phyloP scores from a whole-genome alignment of 2,113 vertebrate species.

The Paramormyrops kingsleyae region DNA sequence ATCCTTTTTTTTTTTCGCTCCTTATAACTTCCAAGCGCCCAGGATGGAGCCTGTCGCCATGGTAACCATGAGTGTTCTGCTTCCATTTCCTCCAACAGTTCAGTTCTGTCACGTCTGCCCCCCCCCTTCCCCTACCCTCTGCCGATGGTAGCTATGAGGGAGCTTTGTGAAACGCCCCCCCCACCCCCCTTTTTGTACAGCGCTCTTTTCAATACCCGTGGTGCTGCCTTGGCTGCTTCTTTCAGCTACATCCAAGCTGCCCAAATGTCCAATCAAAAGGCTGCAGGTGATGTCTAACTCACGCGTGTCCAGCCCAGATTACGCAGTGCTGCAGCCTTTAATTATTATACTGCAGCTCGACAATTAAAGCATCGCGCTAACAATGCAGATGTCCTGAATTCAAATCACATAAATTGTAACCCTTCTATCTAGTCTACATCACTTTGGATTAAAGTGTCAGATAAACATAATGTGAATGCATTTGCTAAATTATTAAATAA shows the following conservation, averaged over 20 bases:
- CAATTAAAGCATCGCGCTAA: neutral
- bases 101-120: constrained; percentile 48
- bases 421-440: no score
- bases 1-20: constrained; percentile 27
- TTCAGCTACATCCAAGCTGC: neutral
- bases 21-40: constrained; percentile 12
- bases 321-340: neutral
- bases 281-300: neutral
- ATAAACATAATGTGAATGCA: neutral
- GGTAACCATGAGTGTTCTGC: constrained; percentile 42
- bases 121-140: neutral
- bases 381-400: neutral
- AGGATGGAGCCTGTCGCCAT: constrained; percentile 46
- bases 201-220: neutral
- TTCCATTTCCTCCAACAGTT: constrained; percentile 49
- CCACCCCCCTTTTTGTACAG: neutral
- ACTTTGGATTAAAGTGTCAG: no score
- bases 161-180: neutral
- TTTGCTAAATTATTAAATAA: neutral
- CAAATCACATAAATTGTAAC: no score
- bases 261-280: neutral
- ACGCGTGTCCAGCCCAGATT: neutral
- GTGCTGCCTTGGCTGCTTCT: neutral
- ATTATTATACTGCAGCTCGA: neutral
- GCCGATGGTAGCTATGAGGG: constrained; percentile 11